These are phyloP conservation scores for Psilopogon haemacephalus DNA, from an alignment of 2,113 vertebrate genomes.

Conservation along the genomic window DNA sequence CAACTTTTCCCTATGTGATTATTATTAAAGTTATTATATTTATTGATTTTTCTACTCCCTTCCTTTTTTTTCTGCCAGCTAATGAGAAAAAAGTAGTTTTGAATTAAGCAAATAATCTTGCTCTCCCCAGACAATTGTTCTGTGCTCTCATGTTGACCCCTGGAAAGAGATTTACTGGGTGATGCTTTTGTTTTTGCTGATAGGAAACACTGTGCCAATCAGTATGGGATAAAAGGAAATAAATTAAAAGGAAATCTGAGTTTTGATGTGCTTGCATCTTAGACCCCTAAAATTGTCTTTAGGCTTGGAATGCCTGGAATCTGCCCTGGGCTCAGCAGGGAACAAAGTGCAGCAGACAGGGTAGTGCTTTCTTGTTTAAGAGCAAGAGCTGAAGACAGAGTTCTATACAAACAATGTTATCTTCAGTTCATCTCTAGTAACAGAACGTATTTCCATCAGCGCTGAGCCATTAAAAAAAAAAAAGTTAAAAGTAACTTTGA, in stretches of 20 bases:
- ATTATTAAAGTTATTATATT: slow-evolving; percentile 54
- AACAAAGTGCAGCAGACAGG: background rate
- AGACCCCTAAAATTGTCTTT: slow-evolving; percentile 4
- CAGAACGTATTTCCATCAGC: slow-evolving; percentile 4
- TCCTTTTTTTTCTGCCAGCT: slow-evolving; percentile 18
- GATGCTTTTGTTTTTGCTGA: slow-evolving; percentile 42
- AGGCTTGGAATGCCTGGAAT: slow-evolving; percentile 57
- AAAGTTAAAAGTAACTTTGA: slow-evolving; percentile 9
- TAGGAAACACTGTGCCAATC: background rate
- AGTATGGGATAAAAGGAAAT: slow-evolving; percentile 16
- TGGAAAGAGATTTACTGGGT: slow-evolving; percentile 39
- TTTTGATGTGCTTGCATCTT: slow-evolving; percentile 42
- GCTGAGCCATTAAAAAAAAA: background rate
- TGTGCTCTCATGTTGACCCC: slow-evolving; percentile 12
- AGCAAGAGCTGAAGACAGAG: background rate
- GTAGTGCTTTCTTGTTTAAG: background rate
- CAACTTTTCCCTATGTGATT: slow-evolving; percentile 34
- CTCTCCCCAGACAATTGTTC: slow-evolving; percentile 20
- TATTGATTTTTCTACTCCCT: slow-evolving; percentile 41
- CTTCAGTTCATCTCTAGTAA: slow-evolving; percentile 2
- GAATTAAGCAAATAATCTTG: slow-evolving; percentile 46
- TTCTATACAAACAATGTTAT: slow-evolving; percentile 8
- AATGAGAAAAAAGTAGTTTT: slow-evolving; percentile 47
- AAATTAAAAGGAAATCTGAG: slow-evolving; percentile 36
- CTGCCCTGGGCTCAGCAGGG: slow-evolving; percentile 28